Evolutionary conservation across 2,113 vertebrate genomes (phyloP).

Genomic region (Myanophis thanlyinensis): DNA sequence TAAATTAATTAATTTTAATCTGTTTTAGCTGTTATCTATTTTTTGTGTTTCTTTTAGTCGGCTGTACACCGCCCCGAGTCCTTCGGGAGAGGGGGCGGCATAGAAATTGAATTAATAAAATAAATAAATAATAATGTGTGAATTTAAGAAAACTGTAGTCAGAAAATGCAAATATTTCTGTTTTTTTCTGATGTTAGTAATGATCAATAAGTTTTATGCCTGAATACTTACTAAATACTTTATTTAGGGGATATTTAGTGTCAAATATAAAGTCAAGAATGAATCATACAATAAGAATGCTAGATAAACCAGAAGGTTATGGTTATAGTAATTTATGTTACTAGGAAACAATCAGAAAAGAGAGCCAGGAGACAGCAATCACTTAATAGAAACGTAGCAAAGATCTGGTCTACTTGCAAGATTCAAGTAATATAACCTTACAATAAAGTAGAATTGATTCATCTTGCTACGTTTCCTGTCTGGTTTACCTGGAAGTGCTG

Average conservation of each 20-base stretch:
- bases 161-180: conserved; percentile 4
- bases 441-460: neutral
- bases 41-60: no score
- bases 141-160: neutral
- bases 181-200: neutral
- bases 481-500: neutral
- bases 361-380: neutral
- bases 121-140: no score
- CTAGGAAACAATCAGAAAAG: neutral
- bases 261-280: neutral
- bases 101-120: no score
- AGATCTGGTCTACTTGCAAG: neutral
- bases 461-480: neutral
- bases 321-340: neutral
- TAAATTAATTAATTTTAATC: no score
- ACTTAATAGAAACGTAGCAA: neutral
- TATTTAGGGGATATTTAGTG: neutral
- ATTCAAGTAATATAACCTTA: neutral
- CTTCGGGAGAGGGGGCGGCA: no score
- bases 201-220: neutral
- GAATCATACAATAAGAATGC: neutral
- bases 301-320: neutral
- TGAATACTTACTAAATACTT: neutral
- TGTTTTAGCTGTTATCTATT: no score
- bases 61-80: no score